Conservation (phyloP, 2,797 vertebrate genomes). For the Denticeps clupeoides region DNA sequence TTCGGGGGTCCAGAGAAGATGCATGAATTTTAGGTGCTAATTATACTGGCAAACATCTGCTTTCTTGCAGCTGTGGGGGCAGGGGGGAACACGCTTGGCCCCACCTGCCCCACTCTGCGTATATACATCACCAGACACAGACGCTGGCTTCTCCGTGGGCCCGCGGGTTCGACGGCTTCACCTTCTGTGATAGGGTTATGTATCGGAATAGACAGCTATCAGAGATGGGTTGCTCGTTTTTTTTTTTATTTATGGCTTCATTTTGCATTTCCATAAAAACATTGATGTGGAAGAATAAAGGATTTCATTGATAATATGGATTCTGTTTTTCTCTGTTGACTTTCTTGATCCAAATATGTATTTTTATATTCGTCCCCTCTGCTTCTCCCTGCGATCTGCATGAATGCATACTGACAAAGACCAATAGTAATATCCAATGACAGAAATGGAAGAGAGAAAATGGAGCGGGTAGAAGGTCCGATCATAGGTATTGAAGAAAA, state of each 20-base stretch:
- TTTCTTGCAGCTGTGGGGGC: slow-evolving; percentile 46
- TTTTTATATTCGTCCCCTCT: too few relatives aligned
- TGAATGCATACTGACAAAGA: neutral
- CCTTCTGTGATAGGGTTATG: too few relatives aligned
- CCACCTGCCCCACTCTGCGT: slow-evolving; percentile 1
- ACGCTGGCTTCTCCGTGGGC: too few relatives aligned
- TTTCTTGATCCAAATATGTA: slow-evolving; percentile 1
- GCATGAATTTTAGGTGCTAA: slow-evolving; percentile 37
- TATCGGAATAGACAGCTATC: too few relatives aligned
- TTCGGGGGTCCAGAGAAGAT: slow-evolving; percentile 35
- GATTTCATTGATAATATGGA: too few relatives aligned
- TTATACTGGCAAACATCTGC: slow-evolving; percentile 49
- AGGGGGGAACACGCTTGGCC: slow-evolving; percentile 18
- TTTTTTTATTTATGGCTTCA: too few relatives aligned
- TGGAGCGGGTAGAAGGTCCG: slow-evolving; percentile 19
- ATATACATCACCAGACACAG: slow-evolving; percentile 6
- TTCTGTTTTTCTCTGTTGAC: neutral
- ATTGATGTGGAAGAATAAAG: too few relatives aligned
- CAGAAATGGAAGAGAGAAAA: slow-evolving; percentile 27
- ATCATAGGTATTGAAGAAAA: slow-evolving; percentile 22
- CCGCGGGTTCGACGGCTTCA: too few relatives aligned
- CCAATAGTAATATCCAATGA: neutral
- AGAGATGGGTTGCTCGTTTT: too few relatives aligned
- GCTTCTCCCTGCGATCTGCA: neutral
- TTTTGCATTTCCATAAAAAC: too few relatives aligned